Evolutionary conservation across 2,113 vertebrate species (phyloP).

Genomic region (Pogona vitticeps): DNA sequence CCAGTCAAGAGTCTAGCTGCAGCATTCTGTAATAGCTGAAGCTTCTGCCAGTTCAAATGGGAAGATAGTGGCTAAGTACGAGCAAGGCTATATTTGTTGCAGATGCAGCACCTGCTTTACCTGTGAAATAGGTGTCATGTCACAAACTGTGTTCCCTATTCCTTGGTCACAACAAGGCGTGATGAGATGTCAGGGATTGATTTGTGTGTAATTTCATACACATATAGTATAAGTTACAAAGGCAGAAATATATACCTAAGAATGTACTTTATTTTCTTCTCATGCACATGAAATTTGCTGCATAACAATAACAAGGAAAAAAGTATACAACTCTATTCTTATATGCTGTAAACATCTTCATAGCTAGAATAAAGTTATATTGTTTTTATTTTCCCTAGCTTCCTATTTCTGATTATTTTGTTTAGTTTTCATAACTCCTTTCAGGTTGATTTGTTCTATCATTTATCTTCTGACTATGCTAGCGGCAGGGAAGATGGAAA

Average conservation of each 20-base stretch:
- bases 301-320: background rate
- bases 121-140: background rate
- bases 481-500: constrained; percentile 39
- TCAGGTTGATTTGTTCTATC: constrained; percentile 35
- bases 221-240: fast-evolving
- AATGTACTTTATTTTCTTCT: background rate
- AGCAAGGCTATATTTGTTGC: background rate
- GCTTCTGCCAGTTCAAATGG: background rate
- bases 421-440: constrained; percentile 31
- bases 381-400: constrained; percentile 12
- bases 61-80: background rate
- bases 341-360: constrained; percentile 10
- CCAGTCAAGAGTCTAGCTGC: background rate
- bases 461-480: constrained; percentile 29
- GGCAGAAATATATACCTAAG: background rate
- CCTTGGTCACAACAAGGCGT: background rate
- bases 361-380: background rate
- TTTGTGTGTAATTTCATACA: too few species aligned
- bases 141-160: background rate
- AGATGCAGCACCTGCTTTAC: background rate
- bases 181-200: background rate
- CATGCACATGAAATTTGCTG: background rate
- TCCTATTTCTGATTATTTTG: background rate
- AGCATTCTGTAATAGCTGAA: background rate
- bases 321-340: background rate